Conservation (phyloP, 1,140 invertebrate species). For the Temnothorax curvispinosus region DNA sequence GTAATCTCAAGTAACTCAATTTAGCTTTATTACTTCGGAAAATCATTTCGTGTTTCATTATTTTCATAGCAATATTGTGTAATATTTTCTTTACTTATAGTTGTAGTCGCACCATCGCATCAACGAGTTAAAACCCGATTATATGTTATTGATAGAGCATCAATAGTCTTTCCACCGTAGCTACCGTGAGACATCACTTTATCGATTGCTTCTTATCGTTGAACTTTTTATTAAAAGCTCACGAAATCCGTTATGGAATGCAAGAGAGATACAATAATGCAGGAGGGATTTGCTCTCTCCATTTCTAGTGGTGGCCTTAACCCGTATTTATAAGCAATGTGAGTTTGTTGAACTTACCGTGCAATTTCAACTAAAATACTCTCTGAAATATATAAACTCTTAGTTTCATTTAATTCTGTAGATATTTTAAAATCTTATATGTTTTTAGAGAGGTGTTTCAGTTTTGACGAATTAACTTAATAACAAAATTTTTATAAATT, state of each 20-base stretch:
- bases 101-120: not conserved
- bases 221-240: conserved; percentile 15
- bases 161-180: not conserved
- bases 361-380: not conserved
- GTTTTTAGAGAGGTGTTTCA: not conserved
- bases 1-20: not conserved
- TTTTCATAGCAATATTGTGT: not conserved
- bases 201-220: conserved; percentile 18
- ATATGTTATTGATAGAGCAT: not conserved
- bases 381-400: not conserved
- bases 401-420: not conserved
- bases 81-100: not conserved
- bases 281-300: not conserved
- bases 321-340: not conserved
- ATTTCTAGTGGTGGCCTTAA: not conserved
- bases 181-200: not conserved
- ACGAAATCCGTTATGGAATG: conserved; percentile 6
- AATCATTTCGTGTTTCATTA: not conserved
- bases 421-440: not conserved
- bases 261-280: not conserved
- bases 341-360: not conserved
- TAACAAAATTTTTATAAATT: not conserved
- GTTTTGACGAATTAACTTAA: not conserved
- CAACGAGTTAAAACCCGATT: not conserved
- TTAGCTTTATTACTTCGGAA: not conserved